Evolutionary conservation across 2,797 vertebrate genomes (phyloP), one percentile per base, ranked within the genome.

Genomic region (Chromis chromis): DNA sequence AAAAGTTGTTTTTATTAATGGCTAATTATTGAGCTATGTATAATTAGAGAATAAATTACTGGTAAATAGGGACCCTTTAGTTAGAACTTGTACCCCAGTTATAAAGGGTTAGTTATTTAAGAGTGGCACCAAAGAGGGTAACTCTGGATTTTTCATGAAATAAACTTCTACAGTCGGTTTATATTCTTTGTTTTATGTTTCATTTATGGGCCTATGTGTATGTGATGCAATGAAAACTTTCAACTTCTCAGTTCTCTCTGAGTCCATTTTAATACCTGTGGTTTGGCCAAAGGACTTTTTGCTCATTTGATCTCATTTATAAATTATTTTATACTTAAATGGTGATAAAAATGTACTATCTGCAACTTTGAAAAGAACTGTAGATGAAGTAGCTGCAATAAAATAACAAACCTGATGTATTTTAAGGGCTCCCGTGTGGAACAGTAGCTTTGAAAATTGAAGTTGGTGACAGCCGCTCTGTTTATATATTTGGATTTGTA

Each of bases 401-500:
- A 46, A 50, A 10, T 60, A 11, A 39, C 53, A 31, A 8, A 31
- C 27, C 13, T 46, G 27, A 24, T 25, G n/a, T 25, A 31, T 24
- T 46, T 57, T 74, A 44, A 59, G 36, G 54, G 13, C 24, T 42
- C 5, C 0, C 33, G 22, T 17, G 27, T 74, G 42, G 5, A 59
- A 62, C n/a, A 17, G 1, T 16, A 17, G 22, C 25, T 48, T 68
- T 50, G 52, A 76, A 50, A 55, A 69, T 62, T 57, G 31, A 62
- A 61, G 28, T 70, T 69, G n/a, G 70, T 62, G 21, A 72, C 24
- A 63, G 54, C 60, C 28, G 56, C 62, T 56, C 6, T 70, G 52
- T 60, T 81, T 59, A 67, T 78, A 71, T 80, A 85, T 73, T 75
- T 76, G 53, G 58, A 74, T 77, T 60, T 78, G 58, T 88, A 74